Evolutionary conservation across 2,113 vertebrate genomes (phyloP), one percentile per base, ranked within the genome.

Genomic region (Orientallactaga bullata): DNA sequence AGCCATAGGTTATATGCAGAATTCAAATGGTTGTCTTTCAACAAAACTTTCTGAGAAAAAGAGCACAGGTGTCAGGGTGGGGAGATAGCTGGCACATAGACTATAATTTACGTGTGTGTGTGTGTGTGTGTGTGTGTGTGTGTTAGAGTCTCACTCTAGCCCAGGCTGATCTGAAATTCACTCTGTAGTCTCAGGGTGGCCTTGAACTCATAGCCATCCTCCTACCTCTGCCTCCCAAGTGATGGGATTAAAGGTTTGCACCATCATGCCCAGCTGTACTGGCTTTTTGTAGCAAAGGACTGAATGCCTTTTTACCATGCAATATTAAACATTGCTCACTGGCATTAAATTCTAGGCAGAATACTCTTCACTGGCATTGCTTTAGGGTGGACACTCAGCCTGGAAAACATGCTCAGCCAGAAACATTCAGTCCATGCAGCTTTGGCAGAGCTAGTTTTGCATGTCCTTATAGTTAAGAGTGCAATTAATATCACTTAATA

Each of bases 331-430:
- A 90, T 39, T 79, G 83, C 7, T 94, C 47, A 77, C 18, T 72
- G 72, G 66, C 11, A 24, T 69, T 88, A 85, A 85, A 76, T 94
- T 95, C 74, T 83, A 90, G 69, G 47, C 95, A 80, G 69, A 90
- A 60, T 35, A 68, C 2, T 77, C 12, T 89, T 85, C 47, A 23
- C n/a, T 79, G 7, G 15, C 77, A 61, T 7, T 47, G 30, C 37
- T 81, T 66, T 80, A 6, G 51, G 51, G 42, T 17, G 3, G 16
- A 39, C 26, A 71, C 15, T 13, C 7, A 18, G 26, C 42, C 21
- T n/a, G n/a, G 28, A 90, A 89, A 72, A 8, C 60, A 32, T 61
- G 55, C 55, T 61, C 23, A 63, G 55, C 68, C 55, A 47, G n/a
- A 72, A 60, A 47, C 35, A 35, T 32, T 32, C 68, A 60, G 47